These are phyloP conservation scores for Leptosomus discolor DNA, from an alignment of 2,113 vertebrate genomes.

Conservation along the genomic window DNA sequence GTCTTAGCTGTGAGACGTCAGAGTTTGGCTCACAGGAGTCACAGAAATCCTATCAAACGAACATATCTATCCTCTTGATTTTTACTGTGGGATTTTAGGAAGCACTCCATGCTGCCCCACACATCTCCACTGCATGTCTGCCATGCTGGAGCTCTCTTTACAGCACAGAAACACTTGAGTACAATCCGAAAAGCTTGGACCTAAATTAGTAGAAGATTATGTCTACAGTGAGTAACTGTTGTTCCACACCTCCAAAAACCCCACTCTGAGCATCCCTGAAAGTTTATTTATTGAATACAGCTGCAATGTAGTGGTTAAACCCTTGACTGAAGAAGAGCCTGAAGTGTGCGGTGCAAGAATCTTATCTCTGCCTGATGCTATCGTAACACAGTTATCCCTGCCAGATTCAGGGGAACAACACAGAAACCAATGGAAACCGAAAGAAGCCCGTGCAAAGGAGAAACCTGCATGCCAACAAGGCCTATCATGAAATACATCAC, in stretches of 20 bases:
- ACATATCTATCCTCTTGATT: rapidly evolving
- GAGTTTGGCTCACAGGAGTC: neutral
- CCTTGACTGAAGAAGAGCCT: neutral
- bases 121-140: neutral
- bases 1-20: rapidly evolving
- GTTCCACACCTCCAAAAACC: neutral
- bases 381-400: neutral
- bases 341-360: neutral
- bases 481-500: neutral
- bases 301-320: neutral
- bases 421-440: neutral
- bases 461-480: neutral
- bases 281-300: neutral
- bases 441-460: neutral
- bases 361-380: neutral
- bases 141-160: neutral
- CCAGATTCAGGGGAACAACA: neutral
- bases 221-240: neutral
- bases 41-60: neutral
- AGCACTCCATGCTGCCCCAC: neutral
- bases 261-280: neutral
- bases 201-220: neutral
- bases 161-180: neutral
- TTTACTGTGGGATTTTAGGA: neutral
- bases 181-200: neutral